These are phyloP conservation scores for Drosophila azteca DNA, from an alignment of 1,140 invertebrate species.

Conservation along the genomic window DNA sequence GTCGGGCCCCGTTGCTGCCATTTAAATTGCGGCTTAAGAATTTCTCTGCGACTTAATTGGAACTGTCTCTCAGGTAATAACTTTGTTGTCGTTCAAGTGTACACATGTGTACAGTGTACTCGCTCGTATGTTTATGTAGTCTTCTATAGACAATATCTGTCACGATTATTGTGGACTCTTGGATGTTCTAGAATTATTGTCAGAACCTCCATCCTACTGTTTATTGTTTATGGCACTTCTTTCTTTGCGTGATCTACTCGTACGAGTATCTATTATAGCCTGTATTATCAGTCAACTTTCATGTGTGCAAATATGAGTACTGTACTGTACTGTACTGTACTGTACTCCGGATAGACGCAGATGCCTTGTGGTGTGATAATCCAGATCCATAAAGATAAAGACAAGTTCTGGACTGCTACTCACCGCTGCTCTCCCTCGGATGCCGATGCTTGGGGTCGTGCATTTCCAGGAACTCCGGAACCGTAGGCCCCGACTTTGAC, in stretches of 20 bases:
- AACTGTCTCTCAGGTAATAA: conserved; percentile 25
- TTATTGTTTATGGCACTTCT: conserved; percentile 32
- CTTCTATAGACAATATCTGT: background rate
- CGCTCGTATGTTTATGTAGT: too few species aligned
- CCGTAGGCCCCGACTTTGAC: conserved; percentile 1
- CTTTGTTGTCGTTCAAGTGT: conserved; percentile 20
- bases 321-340: background rate
- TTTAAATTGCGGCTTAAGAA: conserved; percentile 32
- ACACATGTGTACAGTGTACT: background rate
- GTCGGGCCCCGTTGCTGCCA: conserved; percentile 25
- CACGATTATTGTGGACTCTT: background rate
- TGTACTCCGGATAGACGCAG: too few species aligned
- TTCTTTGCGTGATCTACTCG: background rate
- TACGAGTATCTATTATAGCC: background rate
- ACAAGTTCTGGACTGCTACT: conserved; percentile 2
- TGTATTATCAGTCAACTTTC: background rate
- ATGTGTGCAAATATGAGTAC: conserved; percentile 10
- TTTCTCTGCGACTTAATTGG: conserved; percentile 24
- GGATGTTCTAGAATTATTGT: background rate
- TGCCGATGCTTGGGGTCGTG: conserved; percentile 86
- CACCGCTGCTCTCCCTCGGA: conserved; percentile 71
- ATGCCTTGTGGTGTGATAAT: background rate
- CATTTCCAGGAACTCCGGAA: conserved; percentile 84
- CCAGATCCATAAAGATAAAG: conserved; percentile 13
- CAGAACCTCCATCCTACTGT: conserved; percentile 8